phyloP scores from a whole-genome alignment of 1,140 invertebrate species.

The Papilio machaon region DNA sequence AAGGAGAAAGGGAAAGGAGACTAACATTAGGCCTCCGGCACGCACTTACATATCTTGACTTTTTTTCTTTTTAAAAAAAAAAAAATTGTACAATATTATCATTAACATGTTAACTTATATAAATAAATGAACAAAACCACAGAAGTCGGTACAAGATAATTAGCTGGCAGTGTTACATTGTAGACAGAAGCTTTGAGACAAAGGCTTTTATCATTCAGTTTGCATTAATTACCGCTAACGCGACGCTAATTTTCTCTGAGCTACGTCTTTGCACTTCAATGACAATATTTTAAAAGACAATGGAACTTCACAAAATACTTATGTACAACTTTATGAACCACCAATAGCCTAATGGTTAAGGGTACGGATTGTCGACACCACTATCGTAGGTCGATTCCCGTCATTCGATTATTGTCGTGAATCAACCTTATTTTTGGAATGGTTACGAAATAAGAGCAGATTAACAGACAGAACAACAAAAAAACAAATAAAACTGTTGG shows the following conservation, averaged over 20 bases:
- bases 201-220: conserved; percentile 46
- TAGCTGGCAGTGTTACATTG: conserved; percentile 40
- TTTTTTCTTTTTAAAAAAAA: too few relatives aligned
- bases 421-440: too few relatives aligned
- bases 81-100: too few relatives aligned
- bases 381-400: background rate
- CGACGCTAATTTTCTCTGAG: conserved; percentile 51
- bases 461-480: too few relatives aligned
- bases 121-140: background rate
- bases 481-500: too few relatives aligned
- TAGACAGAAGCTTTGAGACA: conserved; percentile 49
- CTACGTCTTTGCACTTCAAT: background rate
- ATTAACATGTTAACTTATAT: background rate
- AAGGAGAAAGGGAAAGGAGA: too few relatives aligned
- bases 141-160: conserved; percentile 26
- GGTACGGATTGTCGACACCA: background rate
- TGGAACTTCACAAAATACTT: background rate
- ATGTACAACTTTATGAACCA: too few relatives aligned
- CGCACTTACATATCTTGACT: too few relatives aligned
- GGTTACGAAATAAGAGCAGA: too few relatives aligned
- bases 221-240: conserved; percentile 51
- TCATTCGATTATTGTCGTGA: background rate
- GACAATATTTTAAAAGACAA: conserved; percentile 9
- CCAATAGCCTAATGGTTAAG: background rate
- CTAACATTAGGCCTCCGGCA: too few relatives aligned